phyloP scores from a whole-genome alignment of 2,113 vertebrate genomes.

The Zosterops hypoxanthus region DNA sequence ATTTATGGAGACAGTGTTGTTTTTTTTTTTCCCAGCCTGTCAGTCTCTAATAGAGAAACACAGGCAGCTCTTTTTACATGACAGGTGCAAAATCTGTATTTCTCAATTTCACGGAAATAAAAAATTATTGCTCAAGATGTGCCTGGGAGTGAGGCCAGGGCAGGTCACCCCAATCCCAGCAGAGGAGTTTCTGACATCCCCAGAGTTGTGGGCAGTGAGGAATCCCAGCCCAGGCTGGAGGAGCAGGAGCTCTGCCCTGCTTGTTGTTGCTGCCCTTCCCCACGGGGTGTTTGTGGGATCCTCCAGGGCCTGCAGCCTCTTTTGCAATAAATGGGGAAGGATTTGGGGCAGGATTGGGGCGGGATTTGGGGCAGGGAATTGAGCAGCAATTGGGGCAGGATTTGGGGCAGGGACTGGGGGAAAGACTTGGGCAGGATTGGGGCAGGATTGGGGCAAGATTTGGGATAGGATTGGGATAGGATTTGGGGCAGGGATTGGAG shows the following conservation, averaged over 20 bases:
- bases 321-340: not conserved
- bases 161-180: not conserved
- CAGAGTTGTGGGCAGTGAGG: fast-evolving
- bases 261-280: not conserved
- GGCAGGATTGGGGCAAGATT: too few species aligned
- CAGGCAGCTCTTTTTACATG: not conserved
- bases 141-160: not conserved
- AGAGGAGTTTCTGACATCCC: not conserved
- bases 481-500: too few species aligned
- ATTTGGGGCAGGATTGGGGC: too few species aligned
- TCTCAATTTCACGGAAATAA: not conserved
- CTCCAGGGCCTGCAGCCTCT: not conserved
- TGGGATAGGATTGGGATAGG: too few species aligned
- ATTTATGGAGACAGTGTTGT: not conserved
- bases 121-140: not conserved
- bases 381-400: too few species aligned
- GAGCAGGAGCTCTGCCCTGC: not conserved
- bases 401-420: not conserved
- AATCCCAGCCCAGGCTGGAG: not conserved
- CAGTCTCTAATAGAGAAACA: not conserved
- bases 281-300: not conserved
- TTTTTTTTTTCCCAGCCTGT: not conserved
- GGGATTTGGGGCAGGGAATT: not conserved
- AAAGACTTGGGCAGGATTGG: too few species aligned
- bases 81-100: not conserved